Evolutionary conservation across 2,797 vertebrate genomes (phyloP), one percentile per base, ranked within the genome.

Genomic region (Gymnothorax javanicus): DNA sequence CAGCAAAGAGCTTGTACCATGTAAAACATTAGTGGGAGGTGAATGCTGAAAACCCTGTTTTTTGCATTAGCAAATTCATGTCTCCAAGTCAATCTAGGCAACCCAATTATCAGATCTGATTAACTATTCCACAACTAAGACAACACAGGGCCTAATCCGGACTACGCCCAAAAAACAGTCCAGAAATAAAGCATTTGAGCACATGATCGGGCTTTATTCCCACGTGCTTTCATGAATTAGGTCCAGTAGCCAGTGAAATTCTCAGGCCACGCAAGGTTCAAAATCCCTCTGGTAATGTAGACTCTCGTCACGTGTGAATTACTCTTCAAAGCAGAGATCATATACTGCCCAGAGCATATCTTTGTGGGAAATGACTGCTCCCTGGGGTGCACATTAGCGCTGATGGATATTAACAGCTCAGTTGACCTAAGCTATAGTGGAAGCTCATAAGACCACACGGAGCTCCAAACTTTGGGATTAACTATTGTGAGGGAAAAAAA

Each of bases 241-340:
- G 77, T 87, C n/a, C 88, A 91, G 71, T 88, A 86, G 90, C 90
- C 89, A 91, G 89, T 92, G 88, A 91, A 92, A 93, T 91, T 88
- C 91, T 87, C 90, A 87, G 87, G 73, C 85, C 75, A 86, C 15
- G 27, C 17, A 4, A 20, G 85, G 52, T 59, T 64, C 75, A 77
- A 52, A 57, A 43, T 58, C 73, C 57, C 85, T 50, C 17, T 11
- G 75, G 75, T 79, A 27, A 67, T 58, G 20, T 8, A 11, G 62
- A 67, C 11, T 57, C 15, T 67, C 13, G 62, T 33, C 13, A 83
- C 23, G 56, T 33, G 71, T 33, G 13, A 83, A 67, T 67, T 27
- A 15, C 86, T 83, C 57, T 20, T 43, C 12, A 57, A 50, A 2
- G 27, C 27, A 82, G 33, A 27, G 12, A 23, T 67, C 62, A n/a